Conservation (phyloP, 2,113 vertebrate genomes). For the Silurus glanis region DNA sequence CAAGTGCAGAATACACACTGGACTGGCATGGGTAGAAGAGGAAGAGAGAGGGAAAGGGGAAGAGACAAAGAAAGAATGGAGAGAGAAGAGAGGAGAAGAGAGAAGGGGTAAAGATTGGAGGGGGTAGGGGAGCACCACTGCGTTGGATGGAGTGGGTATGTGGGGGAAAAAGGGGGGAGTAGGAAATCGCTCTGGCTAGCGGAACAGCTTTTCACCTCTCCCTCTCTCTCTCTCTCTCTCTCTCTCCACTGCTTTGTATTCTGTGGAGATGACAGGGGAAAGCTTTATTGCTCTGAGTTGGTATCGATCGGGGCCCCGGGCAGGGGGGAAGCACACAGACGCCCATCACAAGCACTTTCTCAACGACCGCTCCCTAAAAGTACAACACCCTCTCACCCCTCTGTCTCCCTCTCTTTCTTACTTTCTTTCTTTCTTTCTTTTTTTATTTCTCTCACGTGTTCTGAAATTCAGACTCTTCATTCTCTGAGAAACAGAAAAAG, state of each 20-base stretch:
- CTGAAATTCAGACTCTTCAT: constrained; percentile 76
- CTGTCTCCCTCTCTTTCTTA: background rate
- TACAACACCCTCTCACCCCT: constrained; percentile 28
- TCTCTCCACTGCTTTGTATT: constrained; percentile 78
- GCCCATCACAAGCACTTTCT: constrained; percentile 72
- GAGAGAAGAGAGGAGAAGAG: constrained; percentile 53
- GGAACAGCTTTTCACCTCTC: constrained; percentile 83
- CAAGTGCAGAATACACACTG: constrained; percentile 48
- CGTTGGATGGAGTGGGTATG: constrained; percentile 45
- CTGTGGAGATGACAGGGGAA: constrained; percentile 83
- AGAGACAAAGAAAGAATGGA: constrained; percentile 44
- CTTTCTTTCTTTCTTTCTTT: constrained; percentile 19
- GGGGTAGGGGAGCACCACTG: constrained; percentile 45
- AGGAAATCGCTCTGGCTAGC: constrained; percentile 82
- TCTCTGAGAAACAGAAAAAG: constrained; percentile 70
- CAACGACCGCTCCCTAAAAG: constrained; percentile 69
- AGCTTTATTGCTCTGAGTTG: constrained; percentile 84
- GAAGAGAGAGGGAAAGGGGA: constrained; percentile 45
- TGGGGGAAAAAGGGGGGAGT: constrained; percentile 66
- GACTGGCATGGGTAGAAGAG: constrained; percentile 57
- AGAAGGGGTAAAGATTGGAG: constrained; percentile 56
- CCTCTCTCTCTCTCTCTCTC: constrained; percentile 57
- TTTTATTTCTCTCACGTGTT: constrained; percentile 38
- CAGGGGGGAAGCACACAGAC: constrained; percentile 72
- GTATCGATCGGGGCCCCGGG: constrained; percentile 80